These are phyloP conservation scores for Micronisus gabar DNA, from an alignment of 2,113 vertebrate genomes.

Conservation along the genomic window DNA sequence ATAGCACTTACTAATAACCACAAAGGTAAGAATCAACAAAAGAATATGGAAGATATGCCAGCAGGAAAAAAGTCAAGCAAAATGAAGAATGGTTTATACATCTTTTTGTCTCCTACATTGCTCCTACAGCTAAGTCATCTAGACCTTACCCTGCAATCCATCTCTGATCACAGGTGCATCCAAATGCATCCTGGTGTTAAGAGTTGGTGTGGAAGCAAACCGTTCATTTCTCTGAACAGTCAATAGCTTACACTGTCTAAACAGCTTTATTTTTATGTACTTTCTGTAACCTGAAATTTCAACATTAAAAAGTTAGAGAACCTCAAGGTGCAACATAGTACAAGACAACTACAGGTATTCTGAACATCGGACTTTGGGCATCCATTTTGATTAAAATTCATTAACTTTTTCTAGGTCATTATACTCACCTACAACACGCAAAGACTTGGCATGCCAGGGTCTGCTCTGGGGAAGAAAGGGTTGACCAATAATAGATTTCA, in stretches of 20 bases:
- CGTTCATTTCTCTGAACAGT: background rate
- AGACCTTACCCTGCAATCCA: background rate
- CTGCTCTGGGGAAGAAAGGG: background rate
- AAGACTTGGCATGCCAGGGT: background rate
- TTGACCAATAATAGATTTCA: constrained; percentile 32
- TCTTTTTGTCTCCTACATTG: background rate
- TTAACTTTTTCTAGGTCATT: background rate
- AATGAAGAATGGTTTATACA: background rate
- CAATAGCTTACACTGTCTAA: background rate
- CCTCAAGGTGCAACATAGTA: background rate
- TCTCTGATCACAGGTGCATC: background rate
- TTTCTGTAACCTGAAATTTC: background rate
- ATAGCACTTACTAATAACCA: background rate
- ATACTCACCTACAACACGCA: background rate
- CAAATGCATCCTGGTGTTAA: background rate
- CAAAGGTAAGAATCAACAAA: background rate
- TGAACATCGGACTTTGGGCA: background rate
- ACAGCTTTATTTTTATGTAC: background rate
- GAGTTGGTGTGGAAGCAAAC: background rate
- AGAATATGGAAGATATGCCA: background rate
- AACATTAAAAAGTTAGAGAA: background rate
- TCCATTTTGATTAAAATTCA: background rate
- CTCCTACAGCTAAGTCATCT: background rate
- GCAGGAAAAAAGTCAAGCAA: background rate
- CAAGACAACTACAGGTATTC: background rate